Evolutionary conservation across 1,140 invertebrate genomes (phyloP).

Genomic region (Triops longicaudatus): DNA sequence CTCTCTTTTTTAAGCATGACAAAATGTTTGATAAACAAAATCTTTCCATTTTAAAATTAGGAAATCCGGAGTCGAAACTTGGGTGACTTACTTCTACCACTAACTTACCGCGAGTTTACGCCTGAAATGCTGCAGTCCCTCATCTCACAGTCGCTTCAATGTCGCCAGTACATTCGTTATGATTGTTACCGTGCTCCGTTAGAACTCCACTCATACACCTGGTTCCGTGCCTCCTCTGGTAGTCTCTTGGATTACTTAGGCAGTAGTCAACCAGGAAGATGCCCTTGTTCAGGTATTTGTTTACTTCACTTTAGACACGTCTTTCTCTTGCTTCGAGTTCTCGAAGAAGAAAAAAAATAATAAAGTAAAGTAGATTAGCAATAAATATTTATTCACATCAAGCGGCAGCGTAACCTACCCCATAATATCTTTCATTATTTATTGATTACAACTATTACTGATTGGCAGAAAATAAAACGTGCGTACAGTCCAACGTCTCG

Average conservation of each 20-base stretch:
- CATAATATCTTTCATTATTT: too few relatives aligned
- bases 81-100: constrained; percentile 68
- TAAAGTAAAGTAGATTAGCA: neutral
- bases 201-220: constrained; percentile 77
- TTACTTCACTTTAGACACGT: too few relatives aligned
- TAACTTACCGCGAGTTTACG: constrained; percentile 79
- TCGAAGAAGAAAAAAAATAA: neutral
- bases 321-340: neutral
- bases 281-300: constrained; percentile 55
- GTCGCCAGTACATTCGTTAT: constrained; percentile 82
- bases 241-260: constrained; percentile 71
- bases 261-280: constrained; percentile 60
- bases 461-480: constrained; percentile 57
- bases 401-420: too few relatives aligned
- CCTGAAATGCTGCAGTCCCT: constrained; percentile 81
- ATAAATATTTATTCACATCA: constrained; percentile 27
- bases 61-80: constrained; percentile 39
- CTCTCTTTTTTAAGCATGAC: too few relatives aligned
- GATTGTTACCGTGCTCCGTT: constrained; percentile 81
- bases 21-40: too few relatives aligned
- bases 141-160: constrained; percentile 78
- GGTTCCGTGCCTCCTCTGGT: constrained; percentile 72
- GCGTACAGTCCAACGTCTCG: constrained; percentile 63
- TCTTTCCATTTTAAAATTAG: too few relatives aligned
- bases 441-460: too few relatives aligned